Percentiles rank a stretch among this genome's conserved stretches.
Evolutionary conservation across 2,888 invertebrate species (phyloP).

Genomic region (Pedicia rivosa): DNA sequence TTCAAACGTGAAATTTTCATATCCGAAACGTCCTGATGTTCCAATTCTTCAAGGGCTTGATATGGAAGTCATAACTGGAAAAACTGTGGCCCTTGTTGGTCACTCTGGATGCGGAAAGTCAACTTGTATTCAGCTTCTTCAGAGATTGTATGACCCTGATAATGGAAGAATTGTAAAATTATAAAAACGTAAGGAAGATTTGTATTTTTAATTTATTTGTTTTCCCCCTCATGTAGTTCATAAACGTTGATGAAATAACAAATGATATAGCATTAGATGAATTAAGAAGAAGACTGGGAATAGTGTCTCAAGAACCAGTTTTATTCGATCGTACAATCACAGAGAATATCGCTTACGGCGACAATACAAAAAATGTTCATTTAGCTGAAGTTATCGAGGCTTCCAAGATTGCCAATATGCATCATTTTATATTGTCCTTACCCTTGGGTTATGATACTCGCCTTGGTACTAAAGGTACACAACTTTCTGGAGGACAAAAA

Average conservation of each 20-base stretch:
- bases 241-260: constrained; percentile 39
- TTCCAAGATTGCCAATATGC: constrained; percentile 63
- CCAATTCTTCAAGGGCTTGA: constrained; percentile 56
- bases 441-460: constrained; percentile 64
- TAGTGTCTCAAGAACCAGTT: constrained; percentile 75
- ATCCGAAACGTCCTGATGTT: constrained; percentile 63
- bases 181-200: constrained; percentile 14
- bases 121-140: constrained; percentile 62
- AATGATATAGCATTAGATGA: constrained; percentile 45
- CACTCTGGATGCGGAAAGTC: constrained; percentile 71
- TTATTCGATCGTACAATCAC: constrained; percentile 67
- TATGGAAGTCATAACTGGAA: constrained; percentile 47
- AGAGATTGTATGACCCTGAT: constrained; percentile 63
- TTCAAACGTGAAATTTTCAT: constrained; percentile 55
- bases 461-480: constrained; percentile 60
- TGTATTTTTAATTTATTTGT: constrained; percentile 3
- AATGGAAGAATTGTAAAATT: constrained; percentile 40
- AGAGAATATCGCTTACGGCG: constrained; percentile 80
- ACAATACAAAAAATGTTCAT: constrained; percentile 46
- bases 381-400: constrained; percentile 59
- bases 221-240: constrained; percentile 21
- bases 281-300: constrained; percentile 56
- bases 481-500: constrained; percentile 74
- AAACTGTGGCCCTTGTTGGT: constrained; percentile 57
- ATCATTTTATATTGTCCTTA: constrained; percentile 53